A percentile compares a stretch with the other conserved stretches of the same genome.
phyloP scores from a whole-genome alignment of 2,888 invertebrate genomes.

The Dryadula phaetusa region DNA sequence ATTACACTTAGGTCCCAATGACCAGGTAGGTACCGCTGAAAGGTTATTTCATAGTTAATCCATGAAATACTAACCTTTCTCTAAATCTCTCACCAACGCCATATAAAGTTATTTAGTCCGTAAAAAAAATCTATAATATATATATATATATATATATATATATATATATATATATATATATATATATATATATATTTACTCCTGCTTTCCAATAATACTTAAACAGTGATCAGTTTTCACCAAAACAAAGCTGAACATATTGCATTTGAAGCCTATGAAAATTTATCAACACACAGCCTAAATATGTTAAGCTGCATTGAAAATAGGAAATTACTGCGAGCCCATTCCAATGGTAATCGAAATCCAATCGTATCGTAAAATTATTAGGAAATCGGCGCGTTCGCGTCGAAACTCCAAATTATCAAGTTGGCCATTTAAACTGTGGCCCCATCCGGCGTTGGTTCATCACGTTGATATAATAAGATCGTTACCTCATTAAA shows the following conservation, averaged over 20 bases:
- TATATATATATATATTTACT: too few species aligned
- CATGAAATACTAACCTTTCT: too few species aligned
- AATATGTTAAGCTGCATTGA: constrained; percentile 36
- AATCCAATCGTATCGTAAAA: constrained; percentile 39
- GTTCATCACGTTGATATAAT: constrained; percentile 24
- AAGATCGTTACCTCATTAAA: background rate
- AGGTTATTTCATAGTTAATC: too few species aligned
- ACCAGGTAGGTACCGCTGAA: too few species aligned
- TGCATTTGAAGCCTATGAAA: constrained; percentile 30
- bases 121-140: too few species aligned
- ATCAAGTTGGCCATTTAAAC: constrained; percentile 36
- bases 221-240: constrained; percentile 19
- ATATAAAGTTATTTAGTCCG: too few species aligned
- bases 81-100: too few species aligned
- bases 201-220: constrained; percentile 1
- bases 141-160: too few species aligned
- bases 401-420: constrained; percentile 31
- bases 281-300: constrained; percentile 32
- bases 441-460: constrained; percentile 20
- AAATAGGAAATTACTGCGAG: constrained; percentile 36
- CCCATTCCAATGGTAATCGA: constrained; percentile 37
- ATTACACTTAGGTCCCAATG: too few species aligned
- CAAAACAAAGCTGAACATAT: constrained; percentile 24
- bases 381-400: constrained; percentile 36
- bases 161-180: too few species aligned